Percentiles rank a stretch among this genome's conserved stretches.
These are phyloP conservation scores for Drosophila longiperda DNA, from an alignment of 2,888 invertebrate genomes.

Conservation along the genomic window DNA sequence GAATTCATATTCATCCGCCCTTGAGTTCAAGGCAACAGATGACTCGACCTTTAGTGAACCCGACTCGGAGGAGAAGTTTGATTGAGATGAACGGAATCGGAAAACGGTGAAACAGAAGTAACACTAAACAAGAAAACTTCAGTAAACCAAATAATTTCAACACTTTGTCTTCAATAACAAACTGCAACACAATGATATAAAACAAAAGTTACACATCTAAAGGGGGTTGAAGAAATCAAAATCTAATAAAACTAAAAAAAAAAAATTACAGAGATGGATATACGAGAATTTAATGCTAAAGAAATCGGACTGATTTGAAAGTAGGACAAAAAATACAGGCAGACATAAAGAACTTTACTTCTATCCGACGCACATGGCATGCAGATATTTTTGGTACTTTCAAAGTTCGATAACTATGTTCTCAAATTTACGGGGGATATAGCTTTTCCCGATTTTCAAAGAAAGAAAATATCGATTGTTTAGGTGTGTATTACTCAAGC, in stretches of 20 bases:
- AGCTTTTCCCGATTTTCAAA: too few species aligned
- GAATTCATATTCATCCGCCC: constrained; percentile 35
- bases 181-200: not conserved
- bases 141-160: not conserved
- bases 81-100: constrained; percentile 9
- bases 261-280: not conserved
- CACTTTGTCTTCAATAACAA: not conserved
- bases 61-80: constrained; percentile 9
- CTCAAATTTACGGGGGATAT: too few species aligned
- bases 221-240: not conserved
- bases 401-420: not conserved
- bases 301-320: not conserved
- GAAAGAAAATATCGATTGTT: too few species aligned
- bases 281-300: not conserved
- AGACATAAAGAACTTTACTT: not conserved
- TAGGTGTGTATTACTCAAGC: not conserved
- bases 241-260: not conserved
- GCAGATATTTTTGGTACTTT: not conserved
- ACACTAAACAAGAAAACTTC: not conserved
- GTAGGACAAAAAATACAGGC: not conserved
- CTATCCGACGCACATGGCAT: not conserved
- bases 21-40: constrained; percentile 6
- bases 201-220: not conserved
- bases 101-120: not conserved
- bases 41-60: constrained; percentile 7